A percentile compares a stretch with the other conserved stretches of the same genome.
These are phyloP conservation scores for Syrphus vitripennis DNA, from an alignment of 2,888 invertebrate genomes.

Conservation along the genomic window DNA sequence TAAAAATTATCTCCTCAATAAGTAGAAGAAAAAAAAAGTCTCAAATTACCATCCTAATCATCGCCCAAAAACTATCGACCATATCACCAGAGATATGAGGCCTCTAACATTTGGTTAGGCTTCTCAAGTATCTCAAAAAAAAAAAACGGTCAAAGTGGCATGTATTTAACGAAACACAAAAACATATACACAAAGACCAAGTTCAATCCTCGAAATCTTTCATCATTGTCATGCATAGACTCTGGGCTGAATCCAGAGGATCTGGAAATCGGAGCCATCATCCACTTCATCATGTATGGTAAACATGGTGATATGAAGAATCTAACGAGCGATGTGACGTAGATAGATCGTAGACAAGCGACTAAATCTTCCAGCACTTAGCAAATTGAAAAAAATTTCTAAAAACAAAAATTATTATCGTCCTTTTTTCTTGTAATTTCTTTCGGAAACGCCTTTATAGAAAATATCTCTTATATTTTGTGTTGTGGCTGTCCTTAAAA, in stretches of 20 bases:
- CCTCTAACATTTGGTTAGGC: conserved; percentile 54
- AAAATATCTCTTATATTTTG: not conserved
- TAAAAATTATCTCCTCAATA: conserved; percentile 49
- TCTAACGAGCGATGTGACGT: not conserved
- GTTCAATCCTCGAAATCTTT: not conserved
- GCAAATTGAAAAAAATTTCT: conserved; percentile 27
- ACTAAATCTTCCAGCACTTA: conserved; percentile 29
- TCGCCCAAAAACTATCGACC: conserved; percentile 49
- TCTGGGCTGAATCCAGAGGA: not conserved
- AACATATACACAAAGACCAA: conserved; percentile 10
- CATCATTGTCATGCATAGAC: conserved; percentile 14
- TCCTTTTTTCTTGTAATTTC: conserved; percentile 33
- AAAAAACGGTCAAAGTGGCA: conserved; percentile 59
- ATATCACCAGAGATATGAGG: conserved; percentile 53
- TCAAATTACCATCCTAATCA: conserved; percentile 68
- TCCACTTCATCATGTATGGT: conserved; percentile 66
- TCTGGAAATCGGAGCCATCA: conserved; percentile 52
- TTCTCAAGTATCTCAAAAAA: conserved; percentile 66
- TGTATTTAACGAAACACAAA: conserved; percentile 43
- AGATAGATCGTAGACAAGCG: conserved; percentile 31
- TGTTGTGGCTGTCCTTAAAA: conserved; percentile 1
- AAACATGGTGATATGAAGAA: conserved; percentile 59
- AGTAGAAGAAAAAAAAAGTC: conserved; percentile 52
- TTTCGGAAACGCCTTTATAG: conserved; percentile 37
- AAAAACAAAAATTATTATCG: conserved; percentile 34